Base-by-base conservation (phyloP, 2,113 vertebrate genomes). In the Harpagus bidentatus region DNA sequence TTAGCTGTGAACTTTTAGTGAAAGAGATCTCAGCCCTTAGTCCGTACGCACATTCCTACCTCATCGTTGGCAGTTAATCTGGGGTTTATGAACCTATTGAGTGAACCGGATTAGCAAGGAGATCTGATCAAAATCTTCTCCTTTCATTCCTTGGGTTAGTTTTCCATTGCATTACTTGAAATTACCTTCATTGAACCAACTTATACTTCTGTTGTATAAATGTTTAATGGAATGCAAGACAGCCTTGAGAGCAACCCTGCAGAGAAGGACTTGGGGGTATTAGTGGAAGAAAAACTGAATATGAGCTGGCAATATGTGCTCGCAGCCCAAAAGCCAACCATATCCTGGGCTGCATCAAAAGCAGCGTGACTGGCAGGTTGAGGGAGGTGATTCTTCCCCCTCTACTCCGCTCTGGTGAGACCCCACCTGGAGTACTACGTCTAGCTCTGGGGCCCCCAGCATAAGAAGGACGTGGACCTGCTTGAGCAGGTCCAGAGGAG, bases 31-130 rank as follows among this genome's bases (percentile, higher is more conserved):
- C 16, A 38, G 13, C 13, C 14, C 10, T 59, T 48, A 38, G 3
- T 66, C 6, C 2, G 9, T 38, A 13, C 8, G 5, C 34, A 69
- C 15, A 40, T n/a, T 80, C 43, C 40, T 73, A 38, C 4, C 23
- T 9, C 3, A 43, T n/a, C 0, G 1, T 0, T 80, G 18, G 2
- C 12, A 63, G 10, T 47, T 82, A 72, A 45, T 50, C 32, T 72
- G 32, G 17, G 8, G 18, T 78, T 62, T 63, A 47, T 62, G 34
- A 62, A 78, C 4, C 16, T 58, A 36, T 34, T 52, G 47, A 74
- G 18, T 70, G 38, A 74, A 84, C 34, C 18, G 20, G 32, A 69
- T 45, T 43, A 56, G 28, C 53, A 73, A 56, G 55, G 29, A 73
- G 32, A 67, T 45, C 20, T 15, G 40, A 69, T 25, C 29, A 73